Conservation (phyloP, 2,113 vertebrate genomes). For the Psettodes erumei region DNA sequence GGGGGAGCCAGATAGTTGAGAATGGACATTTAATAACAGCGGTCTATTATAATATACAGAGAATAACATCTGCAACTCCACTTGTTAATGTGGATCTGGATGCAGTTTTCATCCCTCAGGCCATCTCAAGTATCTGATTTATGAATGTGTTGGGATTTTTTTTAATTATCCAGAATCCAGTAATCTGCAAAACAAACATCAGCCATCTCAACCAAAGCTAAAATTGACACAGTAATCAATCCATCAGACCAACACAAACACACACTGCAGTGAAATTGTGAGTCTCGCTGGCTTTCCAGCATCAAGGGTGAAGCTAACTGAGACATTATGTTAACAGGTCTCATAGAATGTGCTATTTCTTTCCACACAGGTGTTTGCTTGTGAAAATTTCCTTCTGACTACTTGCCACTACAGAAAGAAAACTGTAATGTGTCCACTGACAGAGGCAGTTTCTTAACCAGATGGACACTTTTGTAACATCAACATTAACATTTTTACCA, state of each 20-base stretch:
- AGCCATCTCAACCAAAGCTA: neutral
- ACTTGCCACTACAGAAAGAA: neutral
- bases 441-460: neutral
- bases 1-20: constrained; percentile 48
- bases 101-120: neutral
- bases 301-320: neutral
- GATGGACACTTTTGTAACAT: neutral
- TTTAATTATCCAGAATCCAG: neutral
- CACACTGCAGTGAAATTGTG: neutral
- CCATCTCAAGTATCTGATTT: neutral
- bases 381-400: neutral
- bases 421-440: neutral
- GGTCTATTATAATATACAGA: neutral
- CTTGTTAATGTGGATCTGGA: neutral
- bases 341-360: neutral
- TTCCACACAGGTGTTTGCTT: neutral
- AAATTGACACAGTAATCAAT: neutral
- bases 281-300: neutral
- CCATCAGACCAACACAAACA: no score
- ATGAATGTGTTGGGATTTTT: neutral
- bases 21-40: neutral
- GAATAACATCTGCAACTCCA: neutral
- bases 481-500: neutral
- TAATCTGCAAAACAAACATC: neutral
- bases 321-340: neutral